Conservation (phyloP, 2,888 invertebrate species). For the Agriopis marginaria region DNA sequence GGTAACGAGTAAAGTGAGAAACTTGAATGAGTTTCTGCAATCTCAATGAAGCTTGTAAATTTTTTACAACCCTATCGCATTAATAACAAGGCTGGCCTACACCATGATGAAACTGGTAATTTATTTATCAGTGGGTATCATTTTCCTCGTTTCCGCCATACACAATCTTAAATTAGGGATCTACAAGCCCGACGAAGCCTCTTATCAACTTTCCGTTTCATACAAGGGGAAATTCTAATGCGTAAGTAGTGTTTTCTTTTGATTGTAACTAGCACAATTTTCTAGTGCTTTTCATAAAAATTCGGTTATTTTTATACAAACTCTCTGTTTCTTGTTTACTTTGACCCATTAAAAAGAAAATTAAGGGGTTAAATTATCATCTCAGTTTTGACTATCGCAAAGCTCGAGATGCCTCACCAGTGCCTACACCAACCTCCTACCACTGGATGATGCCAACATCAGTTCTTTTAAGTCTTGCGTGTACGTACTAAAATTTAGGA, state of each 20-base stretch:
- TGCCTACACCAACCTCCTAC: too few relatives aligned
- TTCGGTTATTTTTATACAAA: slow-evolving; percentile 25
- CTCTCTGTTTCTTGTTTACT: slow-evolving; percentile 38
- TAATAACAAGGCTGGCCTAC: slow-evolving; percentile 17
- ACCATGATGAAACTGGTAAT: slow-evolving; percentile 28
- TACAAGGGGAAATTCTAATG: slow-evolving; percentile 22
- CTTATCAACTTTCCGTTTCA: slow-evolving; percentile 37
- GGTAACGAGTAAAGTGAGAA: slow-evolving; percentile 31
- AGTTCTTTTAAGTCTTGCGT: too few relatives aligned
- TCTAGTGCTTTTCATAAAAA: slow-evolving; percentile 9
- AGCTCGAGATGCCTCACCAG: neutral
- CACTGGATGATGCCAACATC: too few relatives aligned
- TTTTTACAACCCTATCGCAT: slow-evolving; percentile 9
- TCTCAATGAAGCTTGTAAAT: slow-evolving; percentile 28
- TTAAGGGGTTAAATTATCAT: neutral
- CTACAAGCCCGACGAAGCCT: slow-evolving; percentile 37
- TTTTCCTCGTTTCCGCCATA: slow-evolving; percentile 39
- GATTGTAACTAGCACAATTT: neutral
- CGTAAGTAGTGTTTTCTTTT: slow-evolving; percentile 16
- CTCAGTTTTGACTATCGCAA: too few relatives aligned
- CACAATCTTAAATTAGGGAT: slow-evolving; percentile 48
- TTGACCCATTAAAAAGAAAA: slow-evolving; percentile 43
- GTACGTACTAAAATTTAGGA: too few relatives aligned
- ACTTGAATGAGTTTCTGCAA: slow-evolving; percentile 34
- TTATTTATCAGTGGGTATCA: slow-evolving; percentile 41